Conservation (phyloP, 2,888 invertebrate species). For the Dryococelus australis region DNA sequence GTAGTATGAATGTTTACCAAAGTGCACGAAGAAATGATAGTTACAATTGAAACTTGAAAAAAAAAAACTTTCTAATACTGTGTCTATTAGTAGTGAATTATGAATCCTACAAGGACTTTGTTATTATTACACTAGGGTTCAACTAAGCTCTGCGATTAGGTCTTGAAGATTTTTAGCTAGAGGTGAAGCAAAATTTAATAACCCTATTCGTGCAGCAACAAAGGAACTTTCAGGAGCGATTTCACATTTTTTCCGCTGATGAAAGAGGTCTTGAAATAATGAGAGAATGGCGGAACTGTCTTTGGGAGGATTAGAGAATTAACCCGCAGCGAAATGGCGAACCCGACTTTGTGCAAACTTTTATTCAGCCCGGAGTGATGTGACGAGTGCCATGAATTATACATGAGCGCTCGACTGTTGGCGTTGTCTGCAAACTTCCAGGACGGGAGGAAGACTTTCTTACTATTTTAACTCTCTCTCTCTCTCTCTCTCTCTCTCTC, state of each 20-base stretch:
- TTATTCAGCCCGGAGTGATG: not conserved
- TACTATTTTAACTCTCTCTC: not conserved
- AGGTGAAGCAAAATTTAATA: no score
- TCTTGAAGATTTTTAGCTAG: no score
- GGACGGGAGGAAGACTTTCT: not conserved
- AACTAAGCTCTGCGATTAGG: no score
- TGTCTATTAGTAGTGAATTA: no score
- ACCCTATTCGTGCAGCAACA: not conserved
- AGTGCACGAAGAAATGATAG: no score
- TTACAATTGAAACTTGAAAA: no score
- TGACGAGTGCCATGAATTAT: conserved; percentile 8
- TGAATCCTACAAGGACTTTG: no score
- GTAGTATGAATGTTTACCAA: no score
- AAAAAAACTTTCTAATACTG: no score
- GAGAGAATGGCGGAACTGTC: not conserved
- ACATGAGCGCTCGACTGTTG: not conserved
- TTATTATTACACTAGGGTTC: no score
- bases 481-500: not conserved
- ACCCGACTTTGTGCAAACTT: conserved; percentile 3
- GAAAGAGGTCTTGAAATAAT: not conserved
- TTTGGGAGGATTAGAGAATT: conserved; percentile 1
- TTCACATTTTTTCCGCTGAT: not conserved
- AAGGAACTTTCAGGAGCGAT: not conserved
- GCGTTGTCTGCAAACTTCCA: conserved; percentile 1
- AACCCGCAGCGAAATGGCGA: conserved; percentile 11